Evolutionary conservation across 2,113 vertebrate genomes (phyloP), one percentile per base, ranked within the genome.

Genomic region (Phylloscopus trochiloides): DNA sequence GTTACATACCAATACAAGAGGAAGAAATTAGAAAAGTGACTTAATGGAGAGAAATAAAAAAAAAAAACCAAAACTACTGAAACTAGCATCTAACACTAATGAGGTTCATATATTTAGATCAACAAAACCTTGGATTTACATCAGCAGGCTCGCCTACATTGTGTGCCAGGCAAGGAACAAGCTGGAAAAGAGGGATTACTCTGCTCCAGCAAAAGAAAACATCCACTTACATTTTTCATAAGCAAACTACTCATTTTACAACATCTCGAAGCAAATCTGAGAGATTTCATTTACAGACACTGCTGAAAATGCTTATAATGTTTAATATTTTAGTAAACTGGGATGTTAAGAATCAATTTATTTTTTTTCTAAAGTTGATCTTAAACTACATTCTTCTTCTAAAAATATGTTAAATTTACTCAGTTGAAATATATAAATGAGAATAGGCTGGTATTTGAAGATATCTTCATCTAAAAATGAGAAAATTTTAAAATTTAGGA

Each of bases 381-480:
- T 55, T 65, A 68, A 87, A 6, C 13, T 29, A 59, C 1, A 13
- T 47, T 4, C 8, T 78, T 82, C 70, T 47, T 4, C 58, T 59
- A 51, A 67, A 93, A 86, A n/a, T 17, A 70, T 5, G 4, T 32
- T 70, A 63, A 6, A 55, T 28, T 15, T 24, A 50, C 14, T 43
- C 18, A 50, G 14, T 2, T 63, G 50, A 75, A 24, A 38, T 18
- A 25, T 0, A 75, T 24, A 38, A 40, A 2, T 8, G 3, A 68
- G 20, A 90, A 48, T 48, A 79, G 55, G 2, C 1, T 26, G 5
- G 4, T 50, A 55, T 28, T 75, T 78, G 16, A 75, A 54, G 22
- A 22, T 6, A 10, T 24, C 8, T 45, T 79, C 8, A 48, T 55
- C 29, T 13, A 57, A 34, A 77, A 79, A 22, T 21, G 17, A 65